Conservation (phyloP, 2,888 invertebrate species). For the Hirtodrosophila alboralis region DNA sequence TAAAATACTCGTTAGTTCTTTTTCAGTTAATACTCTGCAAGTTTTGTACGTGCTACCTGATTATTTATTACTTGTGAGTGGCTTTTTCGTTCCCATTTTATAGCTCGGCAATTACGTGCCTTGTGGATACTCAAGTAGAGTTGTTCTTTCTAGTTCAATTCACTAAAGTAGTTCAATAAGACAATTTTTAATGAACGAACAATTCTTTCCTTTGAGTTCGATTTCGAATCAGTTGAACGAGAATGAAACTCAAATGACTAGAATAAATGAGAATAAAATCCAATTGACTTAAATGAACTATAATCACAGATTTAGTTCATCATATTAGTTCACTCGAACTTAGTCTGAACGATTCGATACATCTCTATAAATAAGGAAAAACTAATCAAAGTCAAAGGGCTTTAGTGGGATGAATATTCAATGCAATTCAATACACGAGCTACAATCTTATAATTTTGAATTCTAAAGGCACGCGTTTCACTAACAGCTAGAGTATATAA, state of each 20-base stretch:
- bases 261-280: no score
- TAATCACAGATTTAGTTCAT: no score
- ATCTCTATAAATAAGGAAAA: conserved; percentile 22
- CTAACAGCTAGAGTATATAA: conserved; percentile 35
- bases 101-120: conserved; percentile 39
- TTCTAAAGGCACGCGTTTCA: conserved; percentile 18
- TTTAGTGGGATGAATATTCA: conserved; percentile 12
- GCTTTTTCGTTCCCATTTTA: conserved; percentile 35
- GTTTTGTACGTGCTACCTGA: conserved; percentile 14
- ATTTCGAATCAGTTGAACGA: no score
- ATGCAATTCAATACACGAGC: not conserved
- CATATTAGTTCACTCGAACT: no score
- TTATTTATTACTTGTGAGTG: conserved; percentile 16
- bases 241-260: no score
- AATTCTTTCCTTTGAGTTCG: no score
- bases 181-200: no score
- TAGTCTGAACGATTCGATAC: no score
- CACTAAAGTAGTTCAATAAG: no score
- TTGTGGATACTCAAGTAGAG: no score
- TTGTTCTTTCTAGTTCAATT: no score
- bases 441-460: not conserved
- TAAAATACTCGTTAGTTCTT: conserved; percentile 22
- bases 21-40: conserved; percentile 18
- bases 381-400: conserved; percentile 6
- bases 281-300: no score